These are phyloP conservation scores for Apomyelois bistriatella DNA, from an alignment of 2,888 invertebrate species.

Conservation along the genomic window DNA sequence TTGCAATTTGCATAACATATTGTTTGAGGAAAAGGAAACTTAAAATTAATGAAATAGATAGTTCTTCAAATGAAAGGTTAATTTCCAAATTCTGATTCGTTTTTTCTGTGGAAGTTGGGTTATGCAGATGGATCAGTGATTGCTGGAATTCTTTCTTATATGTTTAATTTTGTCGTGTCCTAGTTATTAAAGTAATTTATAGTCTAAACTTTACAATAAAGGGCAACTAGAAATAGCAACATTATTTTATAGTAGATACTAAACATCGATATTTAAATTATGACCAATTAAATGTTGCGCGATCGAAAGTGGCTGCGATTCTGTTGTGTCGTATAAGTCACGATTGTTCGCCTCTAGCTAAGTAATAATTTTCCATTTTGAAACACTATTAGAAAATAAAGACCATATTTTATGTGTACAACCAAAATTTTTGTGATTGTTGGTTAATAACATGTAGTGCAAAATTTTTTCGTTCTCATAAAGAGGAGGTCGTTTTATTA, in stretches of 20 bases:
- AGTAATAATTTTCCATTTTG: slow-evolving; percentile 8
- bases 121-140: too few species aligned
- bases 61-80: too few species aligned
- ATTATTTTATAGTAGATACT: neutral
- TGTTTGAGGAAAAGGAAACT: neutral
- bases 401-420: slow-evolving; percentile 2
- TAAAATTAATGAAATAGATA: too few species aligned
- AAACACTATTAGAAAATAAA: neutral
- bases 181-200: neutral
- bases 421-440: neutral
- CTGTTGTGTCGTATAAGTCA: slow-evolving; percentile 7
- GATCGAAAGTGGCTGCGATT: neutral
- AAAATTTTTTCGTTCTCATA: too few species aligned
- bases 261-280: neutral
- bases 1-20: neutral
- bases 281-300: slow-evolving; percentile 8
- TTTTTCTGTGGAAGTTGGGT: too few species aligned
- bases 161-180: too few species aligned
- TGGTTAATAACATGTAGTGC: too few species aligned
- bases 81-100: too few species aligned
- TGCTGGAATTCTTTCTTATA: too few species aligned
- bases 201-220: neutral
- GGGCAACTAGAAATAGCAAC: neutral
- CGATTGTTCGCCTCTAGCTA: slow-evolving; percentile 6
- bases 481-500: too few species aligned